Percentiles rank a stretch among this genome's conserved stretches.
phyloP scores from a whole-genome alignment of 2,113 vertebrate genomes.

The Furnarius figulus region DNA sequence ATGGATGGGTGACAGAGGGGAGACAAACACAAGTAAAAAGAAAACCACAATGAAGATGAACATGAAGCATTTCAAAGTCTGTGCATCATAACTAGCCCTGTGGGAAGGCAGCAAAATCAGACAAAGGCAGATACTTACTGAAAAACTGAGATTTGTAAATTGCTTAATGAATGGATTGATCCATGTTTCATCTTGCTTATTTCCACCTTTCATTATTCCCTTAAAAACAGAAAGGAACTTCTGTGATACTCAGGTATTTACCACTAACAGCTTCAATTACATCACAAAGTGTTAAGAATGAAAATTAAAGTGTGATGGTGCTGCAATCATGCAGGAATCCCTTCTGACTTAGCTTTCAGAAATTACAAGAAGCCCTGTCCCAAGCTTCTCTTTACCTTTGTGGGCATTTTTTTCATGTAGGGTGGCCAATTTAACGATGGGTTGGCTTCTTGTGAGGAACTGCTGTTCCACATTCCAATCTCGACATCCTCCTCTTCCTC shows the following conservation, averaged over 20 bases:
- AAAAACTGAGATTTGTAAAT: slow-evolving; percentile 91
- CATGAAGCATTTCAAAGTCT: not conserved
- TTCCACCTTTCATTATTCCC: slow-evolving; percentile 90
- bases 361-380: not conserved
- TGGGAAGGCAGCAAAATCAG: not conserved
- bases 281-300: not conserved
- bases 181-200: slow-evolving; percentile 94
- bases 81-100: not conserved
- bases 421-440: slow-evolving; percentile 88
- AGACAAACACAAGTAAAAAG: not conserved
- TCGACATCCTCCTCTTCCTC: slow-evolving; percentile 94
- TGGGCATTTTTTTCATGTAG: slow-evolving; percentile 89
- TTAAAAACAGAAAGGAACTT: slow-evolving; percentile 69
- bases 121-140: slow-evolving; percentile 78
- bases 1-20: not conserved
- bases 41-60: fast-evolving
- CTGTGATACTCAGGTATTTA: not conserved
- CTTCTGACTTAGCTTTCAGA: not conserved
- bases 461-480: slow-evolving; percentile 97
- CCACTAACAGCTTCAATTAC: not conserved
- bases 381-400: slow-evolving; percentile 80
- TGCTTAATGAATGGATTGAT: slow-evolving; percentile 95
- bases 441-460: slow-evolving; percentile 86
- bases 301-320: not conserved
- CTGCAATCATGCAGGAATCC: not conserved